Conservation (phyloP, 2,888 invertebrate genomes). For the Spodoptera picta region DNA sequence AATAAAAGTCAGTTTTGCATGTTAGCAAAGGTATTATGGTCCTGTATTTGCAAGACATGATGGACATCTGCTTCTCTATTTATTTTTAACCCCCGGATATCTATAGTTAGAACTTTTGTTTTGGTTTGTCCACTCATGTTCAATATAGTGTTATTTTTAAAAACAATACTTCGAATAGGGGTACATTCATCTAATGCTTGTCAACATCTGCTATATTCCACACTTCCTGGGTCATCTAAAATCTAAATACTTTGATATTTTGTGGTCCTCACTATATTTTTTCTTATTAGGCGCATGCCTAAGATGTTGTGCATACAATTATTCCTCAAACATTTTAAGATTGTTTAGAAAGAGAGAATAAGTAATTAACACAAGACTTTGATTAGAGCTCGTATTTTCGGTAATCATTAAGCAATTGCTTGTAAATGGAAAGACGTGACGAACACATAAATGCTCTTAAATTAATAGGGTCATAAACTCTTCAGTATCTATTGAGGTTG, state of each 20-base stretch:
- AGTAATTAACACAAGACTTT: no score
- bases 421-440: slow-evolving; percentile 7
- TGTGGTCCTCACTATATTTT: neutral
- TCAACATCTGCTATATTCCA: slow-evolving; percentile 24
- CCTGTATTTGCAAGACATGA: slow-evolving; percentile 15
- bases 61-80: slow-evolving; percentile 41
- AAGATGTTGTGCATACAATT: no score
- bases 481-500: slow-evolving; percentile 47
- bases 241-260: neutral
- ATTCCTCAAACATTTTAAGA: no score
- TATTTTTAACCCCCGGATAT: slow-evolving; percentile 41
- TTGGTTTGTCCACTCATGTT: slow-evolving; percentile 37
- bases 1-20: no score
- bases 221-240: slow-evolving; percentile 16
- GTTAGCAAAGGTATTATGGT: no score
- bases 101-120: slow-evolving; percentile 40
- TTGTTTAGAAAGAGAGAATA: no score
- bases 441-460: slow-evolving; percentile 13
- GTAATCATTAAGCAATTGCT: neutral
- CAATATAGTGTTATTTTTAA: slow-evolving; percentile 46
- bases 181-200: slow-evolving; percentile 9
- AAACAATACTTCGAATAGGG: slow-evolving; percentile 25
- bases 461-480: slow-evolving; percentile 55
- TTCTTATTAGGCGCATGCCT: neutral
- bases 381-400: no score